phyloP scores from a whole-genome alignment of 2,797 vertebrate species.

The Lutjanus campechanus region DNA sequence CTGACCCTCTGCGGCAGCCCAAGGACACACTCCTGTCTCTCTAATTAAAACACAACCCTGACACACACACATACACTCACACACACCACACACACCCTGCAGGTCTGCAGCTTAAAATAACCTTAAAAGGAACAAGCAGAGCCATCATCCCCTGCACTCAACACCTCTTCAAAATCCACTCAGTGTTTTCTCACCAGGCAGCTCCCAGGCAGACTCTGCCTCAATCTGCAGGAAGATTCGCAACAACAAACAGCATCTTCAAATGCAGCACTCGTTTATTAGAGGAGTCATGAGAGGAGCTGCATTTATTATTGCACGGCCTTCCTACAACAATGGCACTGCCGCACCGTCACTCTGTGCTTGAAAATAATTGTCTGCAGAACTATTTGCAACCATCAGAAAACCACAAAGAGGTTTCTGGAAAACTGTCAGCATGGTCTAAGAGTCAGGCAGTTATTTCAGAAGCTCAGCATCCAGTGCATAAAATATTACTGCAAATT shows the following conservation, averaged over 20 bases:
- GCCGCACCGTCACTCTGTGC: conserved; percentile 20
- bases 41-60: conserved; percentile 87
- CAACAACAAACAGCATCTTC: conserved; percentile 63
- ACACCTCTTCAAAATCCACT: conserved; percentile 82
- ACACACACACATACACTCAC: conserved; percentile 64
- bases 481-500: conserved; percentile 24
- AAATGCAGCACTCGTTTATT: conserved; percentile 49
- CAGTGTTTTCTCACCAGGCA: conserved; percentile 74
- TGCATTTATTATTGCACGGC: conserved; percentile 61
- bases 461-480: conserved; percentile 8
- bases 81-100: conserved; percentile 66
- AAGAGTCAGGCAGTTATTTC: conserved; percentile 5
- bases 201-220: conserved; percentile 66
- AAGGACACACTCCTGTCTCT: conserved; percentile 85
- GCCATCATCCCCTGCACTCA: conserved; percentile 80
- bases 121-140: conserved; percentile 79
- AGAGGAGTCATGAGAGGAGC: conserved; percentile 50
- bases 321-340: conserved; percentile 42
- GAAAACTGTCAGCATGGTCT: conserved; percentile 38
- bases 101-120: conserved; percentile 84
- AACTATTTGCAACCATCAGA: conserved; percentile 41
- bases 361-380: conserved; percentile 63
- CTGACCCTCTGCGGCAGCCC: conserved; percentile 83
- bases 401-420: conserved; percentile 37
- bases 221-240: conserved; percentile 64